These are phyloP conservation scores for Macrotus californicus DNA, from an alignment of 2,113 vertebrate species.

Conservation along the genomic window DNA sequence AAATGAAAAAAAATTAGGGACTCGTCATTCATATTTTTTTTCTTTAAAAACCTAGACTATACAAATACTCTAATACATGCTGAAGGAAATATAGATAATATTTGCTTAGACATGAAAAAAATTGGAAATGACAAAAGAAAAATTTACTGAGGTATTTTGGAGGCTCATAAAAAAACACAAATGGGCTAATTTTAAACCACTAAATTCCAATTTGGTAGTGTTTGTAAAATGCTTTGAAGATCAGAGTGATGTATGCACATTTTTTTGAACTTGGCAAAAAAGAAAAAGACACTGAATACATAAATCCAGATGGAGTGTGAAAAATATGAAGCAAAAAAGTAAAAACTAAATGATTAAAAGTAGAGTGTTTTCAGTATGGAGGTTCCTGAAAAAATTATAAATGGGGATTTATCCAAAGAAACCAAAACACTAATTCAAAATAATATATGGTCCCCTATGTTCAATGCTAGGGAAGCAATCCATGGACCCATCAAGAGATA, in stretches of 20 bases:
- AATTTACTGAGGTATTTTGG: background rate
- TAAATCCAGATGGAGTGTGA: constrained; percentile 38
- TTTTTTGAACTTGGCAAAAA: constrained; percentile 27
- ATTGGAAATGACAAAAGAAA: constrained; percentile 18
- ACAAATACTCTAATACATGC: background rate
- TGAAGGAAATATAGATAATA: background rate
- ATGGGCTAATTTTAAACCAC: background rate
- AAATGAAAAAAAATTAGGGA: background rate
- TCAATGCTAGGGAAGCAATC: background rate
- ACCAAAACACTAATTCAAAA: background rate
- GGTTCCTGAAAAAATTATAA: background rate
- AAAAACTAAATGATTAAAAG: background rate
- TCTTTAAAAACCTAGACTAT: background rate
- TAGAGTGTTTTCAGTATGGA: background rate
- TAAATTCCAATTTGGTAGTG: background rate
- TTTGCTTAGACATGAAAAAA: constrained; percentile 27
- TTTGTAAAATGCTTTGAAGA: constrained; percentile 47
- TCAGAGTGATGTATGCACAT: background rate
- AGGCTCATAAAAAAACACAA: background rate
- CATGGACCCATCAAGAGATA: background rate
- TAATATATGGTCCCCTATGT: background rate
- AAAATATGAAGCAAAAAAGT: background rate
- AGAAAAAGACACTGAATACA: background rate
- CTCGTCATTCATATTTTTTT: background rate
- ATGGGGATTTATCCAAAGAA: background rate